Base-by-base conservation (phyloP, 1,140 invertebrate genomes). In the Thrips palmi region DNA sequence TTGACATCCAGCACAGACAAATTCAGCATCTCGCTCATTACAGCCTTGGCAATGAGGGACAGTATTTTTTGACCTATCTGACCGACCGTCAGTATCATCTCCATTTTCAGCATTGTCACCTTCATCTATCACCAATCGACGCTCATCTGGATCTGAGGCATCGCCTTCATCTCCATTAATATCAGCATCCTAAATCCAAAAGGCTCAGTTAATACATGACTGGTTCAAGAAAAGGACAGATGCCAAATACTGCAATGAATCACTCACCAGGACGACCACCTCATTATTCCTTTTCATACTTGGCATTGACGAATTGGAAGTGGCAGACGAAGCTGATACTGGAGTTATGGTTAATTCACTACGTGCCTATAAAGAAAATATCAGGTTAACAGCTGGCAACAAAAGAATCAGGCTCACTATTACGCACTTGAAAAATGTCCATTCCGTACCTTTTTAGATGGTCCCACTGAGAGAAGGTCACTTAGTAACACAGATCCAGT, bases 1-100 rank as follows among this genome's bases (percentile, higher is more conserved):
- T 35, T 73, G 74, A 53, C 84, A 88, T 17, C 77, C 80, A 37
- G 79, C 77, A 54, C 84, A 88, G 17, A 86, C 76, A 52, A 83
- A 86, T 54, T 80, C 77, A 21, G 82, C 82, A 39, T 74, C 63
- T 45, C 70, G 69, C 25, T 71, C 66, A 28, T 76, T 66, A 54
- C 83, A 87, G 24, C 81, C 77, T 65, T 86, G 81, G 58, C 83
- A 87, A 44, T 68, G 58, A 14, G 72, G 73, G 33, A 73, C 64
- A 42, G 68, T 65, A 43, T 58, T n/a, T 59, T 19, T 57, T 56
- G 39, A 49, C 45, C 20, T 53, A 27, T 54, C 55, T 14, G 41
- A 55, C 25, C 55, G 51, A 39, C 51, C 59, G 12, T 59, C 57
- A 30, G 51, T 52, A 22, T 58, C 62, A 23, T 59, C 61, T 45